Conservation (phyloP, 2,797 vertebrate species). For the Galagoides demidoff region DNA sequence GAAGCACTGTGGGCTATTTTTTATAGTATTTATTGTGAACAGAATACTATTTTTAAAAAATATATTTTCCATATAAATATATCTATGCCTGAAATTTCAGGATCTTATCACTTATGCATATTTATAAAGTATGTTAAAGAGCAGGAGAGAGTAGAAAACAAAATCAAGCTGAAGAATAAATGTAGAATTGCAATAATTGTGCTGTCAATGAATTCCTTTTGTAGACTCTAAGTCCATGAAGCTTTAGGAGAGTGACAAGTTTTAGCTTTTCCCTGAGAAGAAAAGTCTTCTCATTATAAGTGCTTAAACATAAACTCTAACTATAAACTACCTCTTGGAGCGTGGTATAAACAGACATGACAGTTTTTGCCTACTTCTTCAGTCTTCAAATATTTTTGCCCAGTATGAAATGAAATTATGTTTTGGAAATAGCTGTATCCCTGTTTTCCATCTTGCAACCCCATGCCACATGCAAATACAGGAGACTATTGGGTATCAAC, state of each 20-base stretch:
- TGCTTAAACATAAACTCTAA: not conserved
- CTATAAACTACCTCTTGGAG: slow-evolving; percentile 20
- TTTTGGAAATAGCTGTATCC: not conserved
- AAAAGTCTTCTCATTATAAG: not conserved
- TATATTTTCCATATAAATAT: not conserved
- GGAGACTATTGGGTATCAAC: not conserved
- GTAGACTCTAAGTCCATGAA: slow-evolving; percentile 24
- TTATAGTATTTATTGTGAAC: slow-evolving; percentile 32
- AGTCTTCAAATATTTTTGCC: slow-evolving; percentile 20
- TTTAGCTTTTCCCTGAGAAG: not conserved
- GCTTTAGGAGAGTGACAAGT: not conserved
- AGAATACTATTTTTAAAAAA: not conserved
- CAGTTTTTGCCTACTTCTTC: not conserved
- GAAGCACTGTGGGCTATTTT: slow-evolving; percentile 21
- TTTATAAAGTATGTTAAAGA: slow-evolving; percentile 46
- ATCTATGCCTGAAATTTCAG: slow-evolving; percentile 48
- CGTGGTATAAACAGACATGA: not conserved
- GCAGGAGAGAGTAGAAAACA: not conserved
- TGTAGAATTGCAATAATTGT: not conserved
- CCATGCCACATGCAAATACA: not conserved
- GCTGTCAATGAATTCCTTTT: not conserved
- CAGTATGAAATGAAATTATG: not conserved
- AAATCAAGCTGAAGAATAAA: slow-evolving; percentile 39
- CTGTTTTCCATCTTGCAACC: not conserved
- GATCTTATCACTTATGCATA: not conserved